Percentiles rank a stretch among this genome's conserved stretches.
Evolutionary conservation across 2,888 invertebrate species (phyloP).

Genomic region (Phaedon cochleariae): DNA sequence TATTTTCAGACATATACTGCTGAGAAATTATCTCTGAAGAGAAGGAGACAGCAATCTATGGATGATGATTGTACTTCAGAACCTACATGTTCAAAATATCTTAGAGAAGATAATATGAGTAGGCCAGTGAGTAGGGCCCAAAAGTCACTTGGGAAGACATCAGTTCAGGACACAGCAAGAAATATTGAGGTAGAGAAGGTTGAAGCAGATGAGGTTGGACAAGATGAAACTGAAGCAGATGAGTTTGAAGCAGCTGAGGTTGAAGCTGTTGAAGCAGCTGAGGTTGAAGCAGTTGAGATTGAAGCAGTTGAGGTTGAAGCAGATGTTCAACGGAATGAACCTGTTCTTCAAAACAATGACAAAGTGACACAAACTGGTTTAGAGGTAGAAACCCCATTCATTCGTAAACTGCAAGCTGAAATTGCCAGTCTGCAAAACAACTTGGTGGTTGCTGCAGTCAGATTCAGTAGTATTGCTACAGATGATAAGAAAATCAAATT

Average conservation of each 20-base stretch:
- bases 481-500: constrained; percentile 2
- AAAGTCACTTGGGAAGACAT: too few relatives aligned
- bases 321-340: too few relatives aligned
- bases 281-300: too few relatives aligned
- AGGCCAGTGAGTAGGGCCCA: too few relatives aligned
- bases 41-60: background rate
- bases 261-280: too few relatives aligned
- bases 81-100: background rate
- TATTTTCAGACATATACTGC: background rate
- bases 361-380: background rate
- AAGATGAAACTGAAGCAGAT: background rate
- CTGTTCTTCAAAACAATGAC: background rate
- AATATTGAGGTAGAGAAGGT: too few relatives aligned
- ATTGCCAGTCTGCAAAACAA: background rate
- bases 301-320: too few relatives aligned
- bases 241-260: too few relatives aligned
- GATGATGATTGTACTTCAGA: background rate
- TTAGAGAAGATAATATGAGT: background rate
- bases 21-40: background rate
- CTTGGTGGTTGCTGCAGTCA: background rate
- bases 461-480: background rate
- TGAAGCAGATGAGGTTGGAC: too few relatives aligned
- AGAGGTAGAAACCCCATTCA: too few relatives aligned
- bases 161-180: too few relatives aligned
- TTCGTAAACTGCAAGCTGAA: background rate